phyloP scores from a whole-genome alignment of 1,140 invertebrate species.

The Harlomillsia oculata region DNA sequence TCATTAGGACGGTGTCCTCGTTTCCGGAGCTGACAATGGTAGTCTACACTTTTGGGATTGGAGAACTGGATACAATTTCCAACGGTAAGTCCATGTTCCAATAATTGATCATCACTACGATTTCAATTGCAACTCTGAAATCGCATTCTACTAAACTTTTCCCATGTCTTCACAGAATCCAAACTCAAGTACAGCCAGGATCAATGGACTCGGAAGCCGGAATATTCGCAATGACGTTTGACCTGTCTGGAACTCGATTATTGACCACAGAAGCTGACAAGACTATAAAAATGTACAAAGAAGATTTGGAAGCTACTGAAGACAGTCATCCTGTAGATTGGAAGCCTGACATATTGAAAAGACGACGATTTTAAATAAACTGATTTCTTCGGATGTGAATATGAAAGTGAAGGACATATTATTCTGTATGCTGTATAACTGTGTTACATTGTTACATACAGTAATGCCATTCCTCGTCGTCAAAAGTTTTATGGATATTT shows the following conservation, averaged over 20 bases:
- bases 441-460: too few species aligned
- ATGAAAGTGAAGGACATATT: too few species aligned
- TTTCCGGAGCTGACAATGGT: slow-evolving; percentile 98
- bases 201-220: slow-evolving; percentile 98
- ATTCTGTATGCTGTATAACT: too few species aligned
- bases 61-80: slow-evolving; percentile 97
- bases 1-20: slow-evolving; percentile 73
- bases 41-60: slow-evolving; percentile 98
- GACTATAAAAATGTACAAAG: slow-evolving; percentile 98
- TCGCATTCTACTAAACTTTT: neutral
- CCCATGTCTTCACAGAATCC: slow-evolving; percentile 36
- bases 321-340: slow-evolving; percentile 94
- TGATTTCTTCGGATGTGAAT: too few species aligned
- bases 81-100: slow-evolving; percentile 50
- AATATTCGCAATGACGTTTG: slow-evolving; percentile 90
- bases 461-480: too few species aligned
- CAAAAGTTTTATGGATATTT: too few species aligned
- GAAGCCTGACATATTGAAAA: slow-evolving; percentile 87
- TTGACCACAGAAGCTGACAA: slow-evolving; percentile 98
- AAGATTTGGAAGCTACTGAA: slow-evolving; percentile 91
- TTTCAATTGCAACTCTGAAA: neutral
- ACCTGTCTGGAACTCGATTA: slow-evolving; percentile 82
- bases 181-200: slow-evolving; percentile 93
- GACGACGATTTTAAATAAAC: slow-evolving; percentile 64
- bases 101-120: neutral